Evolutionary conservation across 92 coral and sea anemone genomes (phyloP), one percentile per base, ranked within the genome.

Genomic region (Plumapathes pennacea): DNA sequence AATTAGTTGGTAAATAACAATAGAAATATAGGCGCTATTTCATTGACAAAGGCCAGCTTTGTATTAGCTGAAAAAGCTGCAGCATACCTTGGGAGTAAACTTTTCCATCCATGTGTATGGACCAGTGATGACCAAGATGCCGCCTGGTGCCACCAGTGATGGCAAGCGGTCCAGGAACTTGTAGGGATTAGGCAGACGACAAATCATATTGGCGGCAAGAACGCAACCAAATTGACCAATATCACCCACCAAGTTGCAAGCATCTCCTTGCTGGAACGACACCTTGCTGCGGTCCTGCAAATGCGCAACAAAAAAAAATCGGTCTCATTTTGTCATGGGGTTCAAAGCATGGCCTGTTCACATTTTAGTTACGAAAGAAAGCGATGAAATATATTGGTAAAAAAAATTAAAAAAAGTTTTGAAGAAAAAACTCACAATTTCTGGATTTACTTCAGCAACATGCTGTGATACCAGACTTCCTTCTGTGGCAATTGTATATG

Each of bases 191-290:
- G 84, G 80, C 20, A 82, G 77, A 21, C 89, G 80, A 54, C 89
- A 82, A 51, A 82, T 30, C 32, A 82, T 32, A 62, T 82, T 82
- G 19, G 89, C 89, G 5, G 84, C 89, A 10, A 82, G 69, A 14
- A 82, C 89, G 55, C 84, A 82, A 10, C 89, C 89, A 82, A 82
- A 82, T 47, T 75, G 79, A 9, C 89, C 89, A 48, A 82, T 64
- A 52, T 82, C 79, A 34, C 68, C 39, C 8, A 84, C 84, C 56
- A 82, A 58, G 24, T 69, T 75, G 26, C 89, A 82, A 23, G 89
- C 89, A 69, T 82, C 76, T 25, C 89, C 89, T 27, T 72, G 77
- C 7, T 52, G 70, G 46, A 82, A 82, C 9, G 84, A 75, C 3
- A 69, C 40, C 44, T 62, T 60, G 67, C 75, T 61, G 15, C 89